Base-by-base conservation (phyloP, 2,888 invertebrate species). In the Brassicogethes aeneus region DNA sequence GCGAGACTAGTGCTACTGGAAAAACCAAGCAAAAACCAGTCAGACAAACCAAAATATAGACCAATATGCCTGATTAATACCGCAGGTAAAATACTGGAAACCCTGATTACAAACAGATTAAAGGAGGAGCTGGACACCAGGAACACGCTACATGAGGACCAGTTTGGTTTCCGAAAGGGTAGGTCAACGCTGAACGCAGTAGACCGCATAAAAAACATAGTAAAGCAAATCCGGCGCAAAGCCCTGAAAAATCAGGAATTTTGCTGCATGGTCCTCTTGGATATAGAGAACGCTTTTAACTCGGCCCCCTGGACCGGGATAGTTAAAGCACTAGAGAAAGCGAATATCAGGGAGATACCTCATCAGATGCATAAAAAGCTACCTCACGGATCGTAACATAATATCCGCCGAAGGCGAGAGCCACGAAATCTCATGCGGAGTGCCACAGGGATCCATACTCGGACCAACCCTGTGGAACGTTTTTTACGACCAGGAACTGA, bases 1-100 rank as follows among this genome's bases (percentile, higher is more conserved):
- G 23, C 23, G 10, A 23, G 23, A 10, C 23, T 23, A 10, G 10
- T 23, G 5, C 23, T 5, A 10, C 23, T 23, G 5, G 5, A 5
- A 5, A 23, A 23, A 23, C 23, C 23, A 23, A 23, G 23, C 5
- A 23, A 23, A 10, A 10, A 23, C 5, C 10, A 5, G 10, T 7
- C 23, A 23, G 23, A 7, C 2, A 46, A 44, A 34, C 15, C n/a
- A 15, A 23, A 7, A 5, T 45, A 42, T 40, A 45, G 55, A 29
- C 52, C 54, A 13, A 44, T 58, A 17, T 55, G 55, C 36, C 36
- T 59, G 15, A 41, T 57, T 2, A 42, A 51, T 43, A 43, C 47
- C 10, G 15, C 50, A 7, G 52, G 52, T 2, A 59, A 57, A 41
- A 34, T 57, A 1, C 44, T 48, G 3, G 58, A 59, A 45, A 46